Base-by-base conservation (phyloP, 2,888 invertebrate genomes). In the Kryphioiulus occultus region DNA sequence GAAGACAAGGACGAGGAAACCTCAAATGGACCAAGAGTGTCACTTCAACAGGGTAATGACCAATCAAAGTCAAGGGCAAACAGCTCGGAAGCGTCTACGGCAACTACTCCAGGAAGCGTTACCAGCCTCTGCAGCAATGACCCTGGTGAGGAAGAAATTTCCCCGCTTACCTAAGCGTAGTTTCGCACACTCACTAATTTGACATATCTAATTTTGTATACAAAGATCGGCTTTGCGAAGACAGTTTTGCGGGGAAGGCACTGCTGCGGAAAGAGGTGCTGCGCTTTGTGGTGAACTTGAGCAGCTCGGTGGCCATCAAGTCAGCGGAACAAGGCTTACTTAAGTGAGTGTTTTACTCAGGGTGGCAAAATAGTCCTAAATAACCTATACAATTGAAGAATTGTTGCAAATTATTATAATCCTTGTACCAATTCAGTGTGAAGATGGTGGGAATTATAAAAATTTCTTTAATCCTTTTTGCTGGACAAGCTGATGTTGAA, bases 311-410 rank as follows among this genome's bases (percentile, higher is more conserved):
- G 17, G 95, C 95, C 91, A 94, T 95, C 89, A 95, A 95, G 90
- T 95, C 96, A 91, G 95, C 97, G 78, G 96, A 96, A 90, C 95
- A 96, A 91, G 95, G 95, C 26, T 93, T 98, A 89, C 93, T 98
- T 22, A 92, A 92, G 94, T 94, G 91, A 91, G 85, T 85, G 44
- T 22, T 19, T 35, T 35, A 35, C 2, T 35, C 3, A 2, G 2
- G 35, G 35, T 35, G 7, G n/a, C n/a, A n/a, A n/a, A n/a, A n/a
- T n/a, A n/a, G n/a, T n/a, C n/a, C n/a, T n/a, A n/a, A n/a, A n/a
- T n/a, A n/a, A n/a, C n/a, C n/a, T n/a, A n/a, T n/a, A n/a, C n/a
- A n/a, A n/a, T n/a, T n/a, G n/a, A n/a, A n/a, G n/a, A n/a, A n/a
- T n/a, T n/a, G n/a, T n/a, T n/a, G n/a, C n/a, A n/a, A n/a, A n/a